Base-by-base conservation (phyloP, 2,113 vertebrate genomes). In the Phrynosoma blainvillii region DNA sequence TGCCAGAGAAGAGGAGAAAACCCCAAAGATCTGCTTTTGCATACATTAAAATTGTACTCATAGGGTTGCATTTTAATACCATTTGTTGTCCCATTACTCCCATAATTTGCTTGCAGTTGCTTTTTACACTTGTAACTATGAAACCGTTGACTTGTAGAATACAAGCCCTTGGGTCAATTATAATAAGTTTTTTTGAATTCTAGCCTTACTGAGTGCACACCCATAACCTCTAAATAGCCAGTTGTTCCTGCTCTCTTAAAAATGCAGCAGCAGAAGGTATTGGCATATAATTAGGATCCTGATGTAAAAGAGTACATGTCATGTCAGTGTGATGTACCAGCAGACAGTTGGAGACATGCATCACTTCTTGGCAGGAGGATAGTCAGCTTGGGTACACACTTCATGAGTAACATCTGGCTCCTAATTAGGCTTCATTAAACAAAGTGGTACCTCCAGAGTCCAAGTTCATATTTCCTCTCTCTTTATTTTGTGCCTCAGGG, bases 401-500 rank as follows among this genome's bases (percentile, higher is more conserved):
- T 25, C 1, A 9, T 42, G 23, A 62, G 9, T 20, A 65, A 32
- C 18, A 56, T 12, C 36, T 77, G 23, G 27, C n/a, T 65, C 32
- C 65, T 68, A 1, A 5, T 30, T 65, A 82, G 25, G 13, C 13
- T 42, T 18, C 36, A 2, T 68, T 59, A 81, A 20, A 8, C 20
- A 62, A 81, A 27, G 54, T 3, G 10, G 5, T 62, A 27, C 27
- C 88, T 27, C 65, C 27, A 36, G 36, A 4, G 5, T 47, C 32
- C 47, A 70, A 54, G 27, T 56, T 32, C n/a, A 9, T 20, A 11
- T 25, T 11, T 71, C 25, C 10, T 5, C 65, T 65, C 47, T 74
- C 0, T 91, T 66, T 66, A 32, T 89, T 77, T 86, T 68, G 89
- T 82, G 1, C 0, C 0, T 5, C 91, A 97, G 97, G 91, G 95